A percentile compares a stretch with the other conserved stretches of the same genome.
Evolutionary conservation across 2,888 invertebrate species (phyloP).

Genomic region (Polydesmus complanatus): DNA sequence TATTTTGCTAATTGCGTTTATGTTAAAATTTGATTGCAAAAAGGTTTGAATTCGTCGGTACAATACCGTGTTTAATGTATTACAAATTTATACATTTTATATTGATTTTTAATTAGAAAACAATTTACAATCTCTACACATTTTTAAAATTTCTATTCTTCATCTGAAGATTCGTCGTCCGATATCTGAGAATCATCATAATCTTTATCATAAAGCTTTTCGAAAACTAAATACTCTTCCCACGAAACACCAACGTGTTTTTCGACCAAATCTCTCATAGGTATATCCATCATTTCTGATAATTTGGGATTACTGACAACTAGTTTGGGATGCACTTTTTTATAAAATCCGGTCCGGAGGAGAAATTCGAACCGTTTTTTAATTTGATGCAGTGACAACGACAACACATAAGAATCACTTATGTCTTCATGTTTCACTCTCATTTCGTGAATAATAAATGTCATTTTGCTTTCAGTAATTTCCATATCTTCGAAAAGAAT

Average conservation of each 20-base stretch:
- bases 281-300: not conserved
- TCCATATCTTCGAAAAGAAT: slow-evolving; percentile 5
- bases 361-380: slow-evolving; percentile 5
- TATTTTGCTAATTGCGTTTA: too few relatives aligned
- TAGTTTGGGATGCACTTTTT: slow-evolving; percentile 10
- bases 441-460: slow-evolving; percentile 8
- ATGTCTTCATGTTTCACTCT: slow-evolving; percentile 9
- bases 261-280: not conserved
- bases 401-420: not conserved
- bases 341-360: slow-evolving; percentile 3
- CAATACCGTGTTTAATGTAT: too few relatives aligned
- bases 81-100: too few relatives aligned
- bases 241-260: not conserved
- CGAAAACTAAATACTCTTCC: slow-evolving; percentile 9
- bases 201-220: slow-evolving; percentile 2
- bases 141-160: too few relatives aligned
- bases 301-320: slow-evolving; percentile 2
- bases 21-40: too few relatives aligned
- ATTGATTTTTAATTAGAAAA: not conserved
- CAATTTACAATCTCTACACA: not conserved
- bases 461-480: not conserved
- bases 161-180: not conserved
- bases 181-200: not conserved
- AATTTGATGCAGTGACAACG: not conserved
- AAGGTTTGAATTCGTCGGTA: too few relatives aligned